A percentile compares a stretch with the other conserved stretches of the same genome.
phyloP scores from a whole-genome alignment of 2,113 vertebrate genomes.

The Turdus rufiventris region DNA sequence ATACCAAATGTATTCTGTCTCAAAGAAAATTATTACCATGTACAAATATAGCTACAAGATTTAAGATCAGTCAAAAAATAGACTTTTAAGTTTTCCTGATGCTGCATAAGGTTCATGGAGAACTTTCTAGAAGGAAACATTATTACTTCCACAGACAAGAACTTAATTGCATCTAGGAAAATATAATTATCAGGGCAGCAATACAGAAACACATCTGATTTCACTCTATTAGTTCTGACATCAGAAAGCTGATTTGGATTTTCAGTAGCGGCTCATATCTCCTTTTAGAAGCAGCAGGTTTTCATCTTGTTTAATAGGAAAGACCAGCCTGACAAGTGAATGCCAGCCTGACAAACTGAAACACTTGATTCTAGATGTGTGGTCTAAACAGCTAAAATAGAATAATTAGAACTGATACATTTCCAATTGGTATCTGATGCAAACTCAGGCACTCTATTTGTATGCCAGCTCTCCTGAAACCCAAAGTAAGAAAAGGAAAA shows the following conservation, averaged over 20 bases:
- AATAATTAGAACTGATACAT: background rate
- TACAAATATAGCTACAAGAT: background rate
- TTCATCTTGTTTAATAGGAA: background rate
- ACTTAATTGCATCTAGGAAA: background rate
- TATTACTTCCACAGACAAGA: background rate
- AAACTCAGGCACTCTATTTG: background rate
- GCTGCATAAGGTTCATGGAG: background rate
- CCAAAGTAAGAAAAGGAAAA: background rate
- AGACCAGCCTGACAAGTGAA: background rate
- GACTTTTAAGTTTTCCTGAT: background rate
- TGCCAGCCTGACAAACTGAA: background rate
- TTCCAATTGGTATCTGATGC: background rate
- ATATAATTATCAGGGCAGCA: background rate
- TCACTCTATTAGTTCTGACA: background rate
- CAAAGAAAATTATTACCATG: background rate
- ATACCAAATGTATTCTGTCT: background rate
- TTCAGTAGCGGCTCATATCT: background rate
- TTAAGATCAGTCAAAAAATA: background rate
- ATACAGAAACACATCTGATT: background rate
- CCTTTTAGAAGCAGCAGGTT: background rate
- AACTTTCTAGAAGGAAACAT: background rate
- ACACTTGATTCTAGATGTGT: background rate
- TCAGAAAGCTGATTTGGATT: background rate
- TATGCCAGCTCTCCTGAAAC: background rate
- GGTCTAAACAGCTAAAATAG: background rate